Base-by-base conservation (phyloP, 2,888 invertebrate species). In the Oxycera nigricornis region DNA sequence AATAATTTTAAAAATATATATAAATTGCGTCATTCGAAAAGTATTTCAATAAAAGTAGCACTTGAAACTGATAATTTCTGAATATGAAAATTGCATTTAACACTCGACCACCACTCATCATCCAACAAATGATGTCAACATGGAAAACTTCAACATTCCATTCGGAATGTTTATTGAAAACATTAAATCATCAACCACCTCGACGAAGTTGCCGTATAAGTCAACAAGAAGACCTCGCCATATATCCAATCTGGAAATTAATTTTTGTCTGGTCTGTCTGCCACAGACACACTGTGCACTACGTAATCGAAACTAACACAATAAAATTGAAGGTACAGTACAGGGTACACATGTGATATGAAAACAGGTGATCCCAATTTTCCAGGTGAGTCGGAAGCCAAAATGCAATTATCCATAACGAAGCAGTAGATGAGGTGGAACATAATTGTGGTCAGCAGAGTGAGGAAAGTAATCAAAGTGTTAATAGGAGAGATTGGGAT, bases 291-390 rank as follows among this genome's bases (percentile, higher is more conserved):
- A 26, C 17, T 30, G 31, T 2, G n/a, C 7, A 61, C 26, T 31
- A 31, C 14, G 28, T 26, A 61, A 31, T 61, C 61, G 61, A 61
- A 61, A 31, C 3, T 61, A 61, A 31, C 14, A n/a, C 28, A 61
- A 61, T 17, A 61, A 31, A 30, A 61, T 31, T 61, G 17, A 17
- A 31, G 7, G n/a, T 20, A 22, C 22, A 22, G 55, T 14, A 55
- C 24, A 11, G 0, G 20, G 17, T 55, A 24, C 20, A 65, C 65
- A 65, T 20, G 39, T 65, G 65, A 65, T 20, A 24, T 65, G 65
- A 62, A 28, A 65, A 65, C 65, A 65, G 65, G 41, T 65, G 65
- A 65, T 65, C 65, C 65, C 65, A 41, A 65, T 65, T 65, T 61
- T 65, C 65, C 65, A 65, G 65, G 65, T 65, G 39, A 65, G 41